phyloP scores from a whole-genome alignment of 2,797 vertebrate species.

The Pagetopsis macropterus region DNA sequence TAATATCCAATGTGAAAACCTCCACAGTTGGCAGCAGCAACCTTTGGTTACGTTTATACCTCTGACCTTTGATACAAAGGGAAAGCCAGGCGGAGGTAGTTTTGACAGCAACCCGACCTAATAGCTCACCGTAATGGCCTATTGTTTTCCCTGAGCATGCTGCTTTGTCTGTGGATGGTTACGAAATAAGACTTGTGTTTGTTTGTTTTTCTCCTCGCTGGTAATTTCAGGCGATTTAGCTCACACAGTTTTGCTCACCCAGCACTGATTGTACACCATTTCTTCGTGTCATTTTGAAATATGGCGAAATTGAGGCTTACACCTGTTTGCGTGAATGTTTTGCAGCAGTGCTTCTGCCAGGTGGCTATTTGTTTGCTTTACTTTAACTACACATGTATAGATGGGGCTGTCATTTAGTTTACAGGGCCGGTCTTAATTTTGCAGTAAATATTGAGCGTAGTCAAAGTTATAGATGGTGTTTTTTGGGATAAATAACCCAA shows the following conservation, averaged over 20 bases:
- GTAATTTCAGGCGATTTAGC: conserved; percentile 5
- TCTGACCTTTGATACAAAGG: neutral
- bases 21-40: neutral
- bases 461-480: conserved; percentile 5
- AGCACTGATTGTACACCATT: conserved; percentile 11
- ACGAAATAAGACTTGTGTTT: neutral
- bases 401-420: neutral
- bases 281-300: conserved; percentile 23
- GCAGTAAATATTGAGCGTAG: conserved; percentile 3
- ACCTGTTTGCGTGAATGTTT: conserved; percentile 1
- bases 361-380: conserved; percentile 29
- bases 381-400: conserved; percentile 8
- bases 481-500: neutral
- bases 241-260: neutral
- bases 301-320: conserved; percentile 7
- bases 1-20: neutral
- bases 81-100: neutral
- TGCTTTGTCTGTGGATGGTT: neutral
- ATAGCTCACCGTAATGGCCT: neutral
- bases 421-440: neutral
- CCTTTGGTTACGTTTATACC: neutral
- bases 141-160: neutral
- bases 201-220: neutral
- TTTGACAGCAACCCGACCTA: neutral
- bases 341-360: conserved; percentile 21